Conservation (phyloP, 2,888 invertebrate genomes). For the Hoplodrina ambigua region DNA sequence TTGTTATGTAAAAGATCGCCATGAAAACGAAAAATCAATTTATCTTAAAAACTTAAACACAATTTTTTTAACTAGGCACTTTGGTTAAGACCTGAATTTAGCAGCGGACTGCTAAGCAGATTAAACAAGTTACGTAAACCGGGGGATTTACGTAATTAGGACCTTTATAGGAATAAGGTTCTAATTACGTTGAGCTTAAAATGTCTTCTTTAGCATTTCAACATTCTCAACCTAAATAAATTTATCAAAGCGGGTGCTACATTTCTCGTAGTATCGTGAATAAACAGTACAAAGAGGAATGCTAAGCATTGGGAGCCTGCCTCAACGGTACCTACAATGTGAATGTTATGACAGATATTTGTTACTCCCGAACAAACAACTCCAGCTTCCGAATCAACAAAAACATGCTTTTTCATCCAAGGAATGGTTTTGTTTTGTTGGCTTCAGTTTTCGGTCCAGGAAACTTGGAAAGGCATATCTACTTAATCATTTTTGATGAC, state of each 20-base stretch:
- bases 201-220: conserved; percentile 30
- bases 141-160: no score
- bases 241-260: conserved; percentile 28
- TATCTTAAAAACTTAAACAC: no score
- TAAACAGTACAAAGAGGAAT: conserved; percentile 28
- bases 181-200: conserved; percentile 2
- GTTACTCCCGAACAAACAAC: conserved; percentile 21
- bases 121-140: conserved; percentile 3
- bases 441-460: neutral
- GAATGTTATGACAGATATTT: conserved; percentile 37
- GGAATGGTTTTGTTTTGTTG: conserved; percentile 34
- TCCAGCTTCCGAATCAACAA: conserved; percentile 19
- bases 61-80: neutral
- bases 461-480: neutral
- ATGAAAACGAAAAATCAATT: no score
- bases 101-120: neutral
- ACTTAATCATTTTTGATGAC: neutral
- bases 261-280: conserved; percentile 48
- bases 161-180: neutral
- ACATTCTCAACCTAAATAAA: conserved; percentile 22
- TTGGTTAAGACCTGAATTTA: neutral
- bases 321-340: conserved; percentile 9
- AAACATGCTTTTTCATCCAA: conserved; percentile 38
- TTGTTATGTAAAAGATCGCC: neutral
- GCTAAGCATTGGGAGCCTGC: conserved; percentile 12